Evolutionary conservation across 2,797 vertebrate species (phyloP).

Genomic region (Cercopithecus petaurista): DNA sequence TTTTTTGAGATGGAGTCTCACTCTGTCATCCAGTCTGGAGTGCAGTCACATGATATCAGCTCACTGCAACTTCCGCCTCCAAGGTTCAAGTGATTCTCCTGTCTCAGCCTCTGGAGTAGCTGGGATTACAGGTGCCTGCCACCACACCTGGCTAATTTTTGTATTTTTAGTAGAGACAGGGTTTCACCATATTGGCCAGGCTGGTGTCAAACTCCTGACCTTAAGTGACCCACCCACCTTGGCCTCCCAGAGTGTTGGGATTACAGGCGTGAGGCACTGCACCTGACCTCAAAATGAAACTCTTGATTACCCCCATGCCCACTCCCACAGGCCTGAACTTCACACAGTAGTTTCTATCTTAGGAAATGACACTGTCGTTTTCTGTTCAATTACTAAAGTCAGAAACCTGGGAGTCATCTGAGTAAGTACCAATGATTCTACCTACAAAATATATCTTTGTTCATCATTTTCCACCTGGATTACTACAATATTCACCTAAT

Average conservation of each 20-base stretch:
- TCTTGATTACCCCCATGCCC: too few species aligned
- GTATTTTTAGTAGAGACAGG: neutral
- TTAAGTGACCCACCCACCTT: too few species aligned
- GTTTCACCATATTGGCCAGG: neutral
- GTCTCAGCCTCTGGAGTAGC: neutral
- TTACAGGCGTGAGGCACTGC: too few species aligned
- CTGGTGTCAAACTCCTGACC: neutral
- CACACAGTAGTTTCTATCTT: neutral
- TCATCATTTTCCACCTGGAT: neutral
- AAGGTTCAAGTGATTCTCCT: neutral
- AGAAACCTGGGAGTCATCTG: neutral
- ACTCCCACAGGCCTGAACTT: neutral
- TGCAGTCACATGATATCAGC: neutral
- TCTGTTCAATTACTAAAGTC: neutral
- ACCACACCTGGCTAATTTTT: neutral
- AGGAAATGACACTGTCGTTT: neutral
- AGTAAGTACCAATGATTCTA: neutral
- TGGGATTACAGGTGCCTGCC: neutral
- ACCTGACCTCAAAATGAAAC: too few species aligned
- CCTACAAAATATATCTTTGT: neutral
- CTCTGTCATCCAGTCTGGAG: neutral
- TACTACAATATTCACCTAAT: neutral
- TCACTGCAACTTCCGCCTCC: neutral
- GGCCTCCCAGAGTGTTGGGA: too few species aligned
- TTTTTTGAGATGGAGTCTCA: neutral